Percentiles rank a stretch among this genome's conserved stretches.
Evolutionary conservation across 1,140 invertebrate species (phyloP).

Genomic region (Oppia nitens): DNA sequence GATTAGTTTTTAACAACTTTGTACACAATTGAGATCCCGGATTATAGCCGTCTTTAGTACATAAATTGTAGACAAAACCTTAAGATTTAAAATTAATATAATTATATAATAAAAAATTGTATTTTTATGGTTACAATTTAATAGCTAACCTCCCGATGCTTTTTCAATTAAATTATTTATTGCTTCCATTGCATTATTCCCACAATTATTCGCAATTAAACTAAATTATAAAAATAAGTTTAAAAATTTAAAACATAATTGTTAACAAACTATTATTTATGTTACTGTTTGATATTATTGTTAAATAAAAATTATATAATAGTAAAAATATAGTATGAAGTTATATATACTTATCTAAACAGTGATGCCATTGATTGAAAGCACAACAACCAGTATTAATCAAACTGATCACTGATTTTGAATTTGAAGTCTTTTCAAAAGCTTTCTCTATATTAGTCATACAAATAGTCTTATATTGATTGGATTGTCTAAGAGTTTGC

Average conservation of each 20-base stretch:
- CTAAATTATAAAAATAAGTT: neutral
- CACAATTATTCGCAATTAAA: neutral
- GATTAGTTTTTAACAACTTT: neutral
- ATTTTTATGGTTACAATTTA: no score
- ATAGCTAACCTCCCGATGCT: neutral
- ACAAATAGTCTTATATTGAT: neutral
- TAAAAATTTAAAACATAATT: neutral
- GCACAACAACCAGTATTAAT: neutral
- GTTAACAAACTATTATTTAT: no score
- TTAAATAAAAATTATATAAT: no score
- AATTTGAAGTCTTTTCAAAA: neutral
- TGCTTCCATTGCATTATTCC: neutral
- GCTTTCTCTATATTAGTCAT: neutral
- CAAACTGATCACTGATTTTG: neutral
- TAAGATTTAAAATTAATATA: neutral
- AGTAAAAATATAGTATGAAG: neutral
- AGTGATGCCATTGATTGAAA: neutral
- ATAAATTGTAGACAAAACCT: neutral
- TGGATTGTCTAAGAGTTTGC: neutral
- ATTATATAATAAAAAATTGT: neutral
- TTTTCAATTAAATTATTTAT: neutral
- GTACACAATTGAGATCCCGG: neutral
- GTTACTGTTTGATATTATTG: no score
- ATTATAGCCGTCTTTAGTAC: neutral
- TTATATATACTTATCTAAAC: neutral